Conservation (phyloP, 2,888 invertebrate species). For the Tetragnatha montana region DNA sequence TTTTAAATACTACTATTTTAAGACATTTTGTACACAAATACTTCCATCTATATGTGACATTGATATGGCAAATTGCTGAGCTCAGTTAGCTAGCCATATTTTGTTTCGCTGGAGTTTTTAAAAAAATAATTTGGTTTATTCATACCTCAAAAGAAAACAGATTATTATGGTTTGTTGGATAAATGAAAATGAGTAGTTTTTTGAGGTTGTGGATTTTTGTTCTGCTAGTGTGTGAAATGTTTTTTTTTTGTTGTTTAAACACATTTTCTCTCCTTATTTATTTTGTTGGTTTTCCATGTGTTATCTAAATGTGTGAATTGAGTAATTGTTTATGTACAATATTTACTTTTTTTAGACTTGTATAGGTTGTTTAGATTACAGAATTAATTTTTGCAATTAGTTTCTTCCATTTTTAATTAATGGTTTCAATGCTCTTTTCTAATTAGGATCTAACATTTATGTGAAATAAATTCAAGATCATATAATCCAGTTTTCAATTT, state of each 20-base stretch:
- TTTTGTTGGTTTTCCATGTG: neutral
- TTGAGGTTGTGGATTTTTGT: neutral
- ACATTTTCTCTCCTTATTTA: neutral
- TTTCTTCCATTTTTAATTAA: no score
- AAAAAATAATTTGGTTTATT: neutral
- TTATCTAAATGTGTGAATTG: neutral
- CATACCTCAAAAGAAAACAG: neutral
- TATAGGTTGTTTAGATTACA: no score
- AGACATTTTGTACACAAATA: conserved; percentile 20
- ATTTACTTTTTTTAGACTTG: no score
- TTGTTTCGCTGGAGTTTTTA: neutral
- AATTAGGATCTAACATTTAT: no score
- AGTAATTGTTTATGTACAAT: no score
- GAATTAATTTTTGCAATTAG: no score
- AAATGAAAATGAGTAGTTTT: neutral
- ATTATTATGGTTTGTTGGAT: neutral
- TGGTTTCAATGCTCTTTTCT: no score
- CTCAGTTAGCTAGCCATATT: neutral
- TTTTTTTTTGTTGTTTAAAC: neutral
- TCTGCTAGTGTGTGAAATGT: neutral
- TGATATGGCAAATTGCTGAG: neutral
- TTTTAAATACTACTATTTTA: conserved; percentile 23
- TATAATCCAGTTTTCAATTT: no score
- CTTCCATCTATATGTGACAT: neutral
- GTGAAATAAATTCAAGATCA: no score